Evolutionary conservation across 2,113 vertebrate species (phyloP), one percentile per base, ranked within the genome.

Genomic region (Anhinga rufa): DNA sequence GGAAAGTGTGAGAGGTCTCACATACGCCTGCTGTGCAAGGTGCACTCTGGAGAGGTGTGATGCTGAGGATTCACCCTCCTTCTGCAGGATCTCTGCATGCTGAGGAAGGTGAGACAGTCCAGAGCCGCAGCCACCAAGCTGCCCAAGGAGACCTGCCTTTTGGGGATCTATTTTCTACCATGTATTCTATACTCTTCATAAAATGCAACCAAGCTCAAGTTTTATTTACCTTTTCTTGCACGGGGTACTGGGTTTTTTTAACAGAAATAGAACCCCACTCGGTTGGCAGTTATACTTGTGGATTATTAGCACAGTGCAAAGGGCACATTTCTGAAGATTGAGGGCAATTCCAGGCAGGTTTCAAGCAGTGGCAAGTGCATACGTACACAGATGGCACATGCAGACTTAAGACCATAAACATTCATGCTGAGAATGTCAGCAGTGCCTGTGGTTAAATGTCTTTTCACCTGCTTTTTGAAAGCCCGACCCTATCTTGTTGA

Each of bases 401-500:
- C 48, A 69, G 38, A 24, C 49, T 57, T 52, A 7, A 38, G 51
- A 31, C 34, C 36, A n/a, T 90, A 71, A 64, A 70, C 1, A 3
- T 64, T 82, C 22, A 6, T 9, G 40, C 58, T 38, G 19, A n/a
- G 44, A 69, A 49, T 38, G 49, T 36, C 48, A 82, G 64, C 51
- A 25, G 77, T 42, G 60, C 46, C 65, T 12, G 3, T 71, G 38
- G 62, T 34, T 61, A 61, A 25, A 24, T 66, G 26, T 31, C 28
- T 49, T 93, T 65, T 52, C 42, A 42, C 16, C 16, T 48, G 34
- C 16, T 70, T 93, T 82, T 83, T 78, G 75, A 54, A 70, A 79
- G 38, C 48, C 29, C 0, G 0, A 4, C 24, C 2, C 2, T 32
- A 14, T 62, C 51, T 61, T 49, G 5, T 40, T 48, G 25, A 17